These are phyloP conservation scores for Ridgeia piscesae DNA, from an alignment of 1,140 invertebrate genomes.

Conservation along the genomic window DNA sequence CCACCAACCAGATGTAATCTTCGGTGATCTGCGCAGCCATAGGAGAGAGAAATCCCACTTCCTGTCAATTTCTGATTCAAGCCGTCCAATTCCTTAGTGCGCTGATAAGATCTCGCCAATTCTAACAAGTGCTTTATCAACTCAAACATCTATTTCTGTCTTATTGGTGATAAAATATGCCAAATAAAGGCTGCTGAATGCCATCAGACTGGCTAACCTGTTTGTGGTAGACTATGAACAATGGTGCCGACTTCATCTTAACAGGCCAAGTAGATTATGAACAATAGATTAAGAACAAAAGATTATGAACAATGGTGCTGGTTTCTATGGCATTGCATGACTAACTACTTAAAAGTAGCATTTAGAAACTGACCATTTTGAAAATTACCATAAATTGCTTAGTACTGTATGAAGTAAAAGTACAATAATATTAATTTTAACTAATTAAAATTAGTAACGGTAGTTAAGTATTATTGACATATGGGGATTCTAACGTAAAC, in stretches of 20 bases:
- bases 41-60: neutral
- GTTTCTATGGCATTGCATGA: neutral
- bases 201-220: neutral
- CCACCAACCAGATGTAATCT: neutral
- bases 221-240: neutral
- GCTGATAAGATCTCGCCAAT: too few species aligned
- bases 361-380: neutral
- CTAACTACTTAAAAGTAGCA: neutral
- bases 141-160: too few species aligned
- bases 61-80: neutral
- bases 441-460: too few species aligned
- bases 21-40: neutral
- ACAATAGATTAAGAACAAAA: neutral
- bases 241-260: neutral
- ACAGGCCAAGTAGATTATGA: neutral
- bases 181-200: neutral
- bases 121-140: too few species aligned
- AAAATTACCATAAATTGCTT: neutral
- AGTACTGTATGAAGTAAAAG: neutral
- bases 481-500: neutral
- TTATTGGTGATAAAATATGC: neutral
- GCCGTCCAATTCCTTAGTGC: neutral
- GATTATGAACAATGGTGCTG: neutral
- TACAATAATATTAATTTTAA: too few species aligned
- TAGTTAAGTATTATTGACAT: too few species aligned